A percentile compares a stretch with the other conserved stretches of the same genome.
phyloP scores from a whole-genome alignment of 2,888 invertebrate genomes.

The Eulithis prunata region DNA sequence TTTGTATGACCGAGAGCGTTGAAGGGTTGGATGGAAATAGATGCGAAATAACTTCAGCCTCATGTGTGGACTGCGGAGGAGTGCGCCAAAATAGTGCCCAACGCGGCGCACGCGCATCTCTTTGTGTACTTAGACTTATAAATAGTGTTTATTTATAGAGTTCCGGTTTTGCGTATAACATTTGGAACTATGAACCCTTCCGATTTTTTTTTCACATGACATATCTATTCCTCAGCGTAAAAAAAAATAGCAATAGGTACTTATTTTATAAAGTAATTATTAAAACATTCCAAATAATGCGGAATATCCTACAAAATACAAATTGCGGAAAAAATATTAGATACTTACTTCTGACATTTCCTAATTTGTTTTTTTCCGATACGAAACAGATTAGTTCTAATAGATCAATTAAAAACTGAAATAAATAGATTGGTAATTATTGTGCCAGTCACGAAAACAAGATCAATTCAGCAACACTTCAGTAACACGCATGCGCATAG shows the following conservation, averaged over 20 bases:
- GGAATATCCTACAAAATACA: neutral
- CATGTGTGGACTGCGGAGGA: slow-evolving; percentile 28
- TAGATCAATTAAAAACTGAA: slow-evolving; percentile 17
- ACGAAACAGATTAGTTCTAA: slow-evolving; percentile 7
- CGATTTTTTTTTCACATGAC: too few species aligned
- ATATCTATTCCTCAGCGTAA: too few species aligned
- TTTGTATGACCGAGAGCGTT: slow-evolving; percentile 22
- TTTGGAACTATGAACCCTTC: too few species aligned
- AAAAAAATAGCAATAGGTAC: too few species aligned
- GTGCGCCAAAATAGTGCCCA: slow-evolving; percentile 67
- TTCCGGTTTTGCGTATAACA: neutral
- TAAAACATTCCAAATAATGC: neutral
- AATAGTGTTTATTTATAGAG: neutral
- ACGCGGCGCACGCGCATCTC: slow-evolving; percentile 51
- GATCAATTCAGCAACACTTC: slow-evolving; percentile 20
- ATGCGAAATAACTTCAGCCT: slow-evolving; percentile 24
- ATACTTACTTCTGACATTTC: slow-evolving; percentile 1
- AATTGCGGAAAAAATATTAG: slow-evolving; percentile 8
- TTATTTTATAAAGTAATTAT: neutral
- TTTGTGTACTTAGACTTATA: slow-evolving; percentile 34
- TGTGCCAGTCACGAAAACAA: slow-evolving; percentile 21
- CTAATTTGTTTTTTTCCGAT: slow-evolving; percentile 13
- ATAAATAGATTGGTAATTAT: slow-evolving; percentile 17
- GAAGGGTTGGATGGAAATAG: slow-evolving; percentile 28
- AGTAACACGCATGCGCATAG: slow-evolving; percentile 27